Conservation (phyloP, 2,888 invertebrate species). For the Phengaris arion region DNA sequence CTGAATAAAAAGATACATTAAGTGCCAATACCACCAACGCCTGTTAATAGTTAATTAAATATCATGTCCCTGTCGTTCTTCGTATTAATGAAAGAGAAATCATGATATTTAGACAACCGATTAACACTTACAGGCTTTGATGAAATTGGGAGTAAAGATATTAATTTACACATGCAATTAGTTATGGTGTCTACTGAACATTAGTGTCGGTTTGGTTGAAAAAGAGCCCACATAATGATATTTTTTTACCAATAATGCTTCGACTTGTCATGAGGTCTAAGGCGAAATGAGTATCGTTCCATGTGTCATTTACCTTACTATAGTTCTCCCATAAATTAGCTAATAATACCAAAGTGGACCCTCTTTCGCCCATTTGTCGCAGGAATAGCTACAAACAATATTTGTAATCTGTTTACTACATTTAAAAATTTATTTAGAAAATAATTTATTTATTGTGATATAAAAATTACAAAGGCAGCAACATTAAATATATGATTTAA, state of each 20-base stretch:
- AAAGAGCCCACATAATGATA: conserved; percentile 57
- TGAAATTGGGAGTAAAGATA: too few relatives aligned
- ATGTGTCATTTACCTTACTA: conserved; percentile 59
- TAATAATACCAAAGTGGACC: conserved; percentile 72
- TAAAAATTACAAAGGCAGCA: too few relatives aligned
- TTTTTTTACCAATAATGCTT: conserved; percentile 29
- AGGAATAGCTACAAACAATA: conserved; percentile 68
- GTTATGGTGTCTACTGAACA: conserved; percentile 29
- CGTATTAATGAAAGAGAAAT: too few relatives aligned
- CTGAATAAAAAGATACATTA: not conserved
- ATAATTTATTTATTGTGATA: too few relatives aligned
- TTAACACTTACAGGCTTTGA: not conserved
- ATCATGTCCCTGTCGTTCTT: too few relatives aligned
- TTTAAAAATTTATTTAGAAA: too few relatives aligned
- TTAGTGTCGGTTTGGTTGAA: conserved; percentile 43
- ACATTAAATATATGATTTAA: too few relatives aligned
- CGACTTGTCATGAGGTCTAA: conserved; percentile 27
- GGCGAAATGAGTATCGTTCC: conserved; percentile 30
- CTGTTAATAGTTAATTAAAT: too few relatives aligned
- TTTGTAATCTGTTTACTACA: conserved; percentile 4
- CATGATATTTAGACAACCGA: not conserved
- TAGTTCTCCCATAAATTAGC: conserved; percentile 65
- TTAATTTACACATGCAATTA: conserved; percentile 25
- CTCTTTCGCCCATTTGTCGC: conserved; percentile 75
- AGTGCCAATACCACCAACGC: too few relatives aligned